Conservation (phyloP, 1,140 invertebrate species). For the Sminthurides bifidus region DNA sequence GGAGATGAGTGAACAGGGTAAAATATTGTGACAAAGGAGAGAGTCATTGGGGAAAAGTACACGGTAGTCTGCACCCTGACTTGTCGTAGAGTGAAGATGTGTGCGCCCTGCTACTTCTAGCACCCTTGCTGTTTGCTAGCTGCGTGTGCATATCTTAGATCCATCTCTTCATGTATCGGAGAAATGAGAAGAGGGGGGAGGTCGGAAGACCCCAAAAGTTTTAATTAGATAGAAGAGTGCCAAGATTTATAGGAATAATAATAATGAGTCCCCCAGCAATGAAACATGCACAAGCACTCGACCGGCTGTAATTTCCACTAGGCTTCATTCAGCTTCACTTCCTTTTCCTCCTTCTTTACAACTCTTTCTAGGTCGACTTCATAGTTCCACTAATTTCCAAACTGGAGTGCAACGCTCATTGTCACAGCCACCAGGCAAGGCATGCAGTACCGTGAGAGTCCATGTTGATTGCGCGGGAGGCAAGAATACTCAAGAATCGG, state of each 20-base stretch:
- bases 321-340: background rate
- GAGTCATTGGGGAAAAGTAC: background rate
- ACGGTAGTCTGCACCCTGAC: background rate
- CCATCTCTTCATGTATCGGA: background rate
- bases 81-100: constrained; percentile 7
- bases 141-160: no score
- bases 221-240: constrained; percentile 26
- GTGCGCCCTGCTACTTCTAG: background rate
- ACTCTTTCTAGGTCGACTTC: no score
- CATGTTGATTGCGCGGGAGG: no score
- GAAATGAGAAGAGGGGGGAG: constrained; percentile 16
- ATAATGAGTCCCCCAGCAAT: constrained; percentile 25
- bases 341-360: constrained; percentile 7
- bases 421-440: no score
- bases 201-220: constrained; percentile 21
- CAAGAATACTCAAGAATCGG: no score
- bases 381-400: no score
- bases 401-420: no score
- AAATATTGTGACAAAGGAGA: background rate
- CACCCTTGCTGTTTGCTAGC: background rate
- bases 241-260: constrained; percentile 29
- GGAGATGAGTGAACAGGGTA: background rate
- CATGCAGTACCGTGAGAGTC: no score
- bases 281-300: no score
- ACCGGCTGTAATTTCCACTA: no score